A percentile compares a stretch with the other conserved stretches of the same genome.
Evolutionary conservation across 2,113 vertebrate genomes (phyloP).

Genomic region (Thermophis baileyi): DNA sequence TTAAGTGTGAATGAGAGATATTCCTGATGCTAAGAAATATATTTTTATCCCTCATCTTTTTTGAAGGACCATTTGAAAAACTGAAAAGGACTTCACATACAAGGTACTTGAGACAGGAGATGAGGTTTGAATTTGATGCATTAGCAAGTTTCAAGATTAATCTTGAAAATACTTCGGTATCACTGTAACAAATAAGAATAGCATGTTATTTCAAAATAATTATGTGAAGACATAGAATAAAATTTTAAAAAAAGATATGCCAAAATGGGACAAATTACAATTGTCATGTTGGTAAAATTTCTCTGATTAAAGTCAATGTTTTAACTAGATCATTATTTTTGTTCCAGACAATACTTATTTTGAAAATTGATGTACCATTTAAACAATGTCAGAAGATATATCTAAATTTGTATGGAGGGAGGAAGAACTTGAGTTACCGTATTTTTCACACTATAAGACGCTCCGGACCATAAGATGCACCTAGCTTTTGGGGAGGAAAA

Average conservation of each 20-base stretch:
- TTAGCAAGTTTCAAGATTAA: background rate
- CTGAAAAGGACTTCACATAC: background rate
- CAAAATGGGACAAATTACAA: background rate
- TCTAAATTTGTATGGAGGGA: background rate
- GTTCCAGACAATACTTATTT: background rate
- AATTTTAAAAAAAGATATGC: too few relatives aligned
- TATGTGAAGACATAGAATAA: background rate
- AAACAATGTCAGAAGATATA: background rate
- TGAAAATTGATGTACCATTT: background rate
- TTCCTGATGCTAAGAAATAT: background rate
- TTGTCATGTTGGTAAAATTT: background rate
- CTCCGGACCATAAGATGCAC: too few relatives aligned
- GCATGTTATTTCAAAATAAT: background rate
- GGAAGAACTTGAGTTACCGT: background rate
- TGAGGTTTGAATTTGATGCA: background rate
- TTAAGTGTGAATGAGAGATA: background rate
- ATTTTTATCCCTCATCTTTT: background rate
- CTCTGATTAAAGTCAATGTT: background rate
- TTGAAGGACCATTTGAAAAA: background rate
- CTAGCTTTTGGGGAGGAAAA: too few relatives aligned
- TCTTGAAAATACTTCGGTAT: background rate
- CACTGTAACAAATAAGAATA: background rate
- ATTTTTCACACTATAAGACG: too few relatives aligned
- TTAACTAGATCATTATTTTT: background rate
- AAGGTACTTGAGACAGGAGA: background rate